Percentiles rank a stretch among this genome's conserved stretches.
Conservation (phyloP, 2,797 vertebrate species). For the Tenualosa thibaudeaui region DNA sequence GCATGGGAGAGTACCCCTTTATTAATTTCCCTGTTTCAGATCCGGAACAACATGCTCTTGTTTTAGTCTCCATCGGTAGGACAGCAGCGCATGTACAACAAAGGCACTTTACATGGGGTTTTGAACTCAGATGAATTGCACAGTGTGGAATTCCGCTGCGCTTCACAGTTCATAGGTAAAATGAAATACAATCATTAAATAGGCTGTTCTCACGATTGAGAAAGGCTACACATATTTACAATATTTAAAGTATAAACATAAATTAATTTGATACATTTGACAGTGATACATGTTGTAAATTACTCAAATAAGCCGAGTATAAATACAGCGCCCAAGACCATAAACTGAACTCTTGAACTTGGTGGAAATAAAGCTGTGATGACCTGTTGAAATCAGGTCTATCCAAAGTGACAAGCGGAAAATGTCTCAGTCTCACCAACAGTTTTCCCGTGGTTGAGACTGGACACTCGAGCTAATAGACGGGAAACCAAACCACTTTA, state of each 20-base stretch:
- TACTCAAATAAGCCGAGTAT: conserved; percentile 53
- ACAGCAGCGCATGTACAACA: conserved; percentile 46
- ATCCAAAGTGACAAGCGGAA: conserved; percentile 76
- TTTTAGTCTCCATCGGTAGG: conserved; percentile 37
- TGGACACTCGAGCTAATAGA: conserved; percentile 58
- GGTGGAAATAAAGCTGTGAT: conserved; percentile 64
- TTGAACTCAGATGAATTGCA: conserved; percentile 18
- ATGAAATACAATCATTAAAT: conserved; percentile 31
- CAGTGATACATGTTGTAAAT: too few relatives aligned
- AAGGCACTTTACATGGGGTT: conserved; percentile 53
- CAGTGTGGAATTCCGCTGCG: conserved; percentile 39
- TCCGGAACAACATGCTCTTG: conserved; percentile 51
- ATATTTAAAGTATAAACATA: background rate
- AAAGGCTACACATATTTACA: background rate
- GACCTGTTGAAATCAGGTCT: conserved; percentile 59
- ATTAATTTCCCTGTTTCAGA: conserved; percentile 32
- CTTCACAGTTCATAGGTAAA: conserved; percentile 43
- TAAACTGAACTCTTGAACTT: conserved; percentile 74
- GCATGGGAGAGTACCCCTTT: conserved; percentile 46
- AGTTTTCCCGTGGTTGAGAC: conserved; percentile 56
- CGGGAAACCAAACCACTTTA: conserved; percentile 41
- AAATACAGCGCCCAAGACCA: conserved; percentile 59
- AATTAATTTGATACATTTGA: too few relatives aligned
- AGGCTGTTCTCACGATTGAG: conserved; percentile 3
- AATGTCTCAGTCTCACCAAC: conserved; percentile 66